A percentile compares a stretch with the other conserved stretches of the same genome.
Conservation (phyloP, 2,113 vertebrate genomes). For the Mobula hypostoma region DNA sequence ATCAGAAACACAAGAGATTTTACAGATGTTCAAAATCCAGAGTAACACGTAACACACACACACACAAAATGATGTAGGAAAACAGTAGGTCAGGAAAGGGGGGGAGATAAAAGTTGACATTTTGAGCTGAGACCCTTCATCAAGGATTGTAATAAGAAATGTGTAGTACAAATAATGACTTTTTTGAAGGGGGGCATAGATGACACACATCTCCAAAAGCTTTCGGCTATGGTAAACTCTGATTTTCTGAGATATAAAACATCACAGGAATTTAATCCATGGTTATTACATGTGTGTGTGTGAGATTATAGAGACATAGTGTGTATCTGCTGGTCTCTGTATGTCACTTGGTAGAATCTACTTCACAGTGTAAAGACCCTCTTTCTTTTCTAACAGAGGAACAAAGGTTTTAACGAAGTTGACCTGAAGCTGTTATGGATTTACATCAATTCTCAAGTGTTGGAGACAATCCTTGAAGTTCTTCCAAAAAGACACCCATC, state of each 20-base stretch:
- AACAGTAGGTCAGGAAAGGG: too few relatives aligned
- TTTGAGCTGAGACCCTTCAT: too few relatives aligned
- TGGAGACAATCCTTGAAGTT: not conserved
- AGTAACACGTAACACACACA: too few relatives aligned
- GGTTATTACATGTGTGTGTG: not conserved
- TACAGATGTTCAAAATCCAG: too few relatives aligned
- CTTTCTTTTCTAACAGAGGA: not conserved
- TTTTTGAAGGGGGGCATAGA: too few relatives aligned
- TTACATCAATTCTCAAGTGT: conserved; percentile 34
- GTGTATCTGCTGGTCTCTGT: not conserved
- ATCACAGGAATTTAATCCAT: not conserved
- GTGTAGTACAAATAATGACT: too few relatives aligned
- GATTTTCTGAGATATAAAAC: not conserved
- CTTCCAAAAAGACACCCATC: conserved; percentile 13
- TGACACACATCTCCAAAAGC: not conserved
- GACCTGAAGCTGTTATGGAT: conserved; percentile 30
- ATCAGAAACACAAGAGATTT: too few relatives aligned
- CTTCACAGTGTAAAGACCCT: not conserved
- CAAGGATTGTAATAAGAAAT: too few relatives aligned
- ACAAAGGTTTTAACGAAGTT: not conserved
- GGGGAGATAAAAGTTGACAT: too few relatives aligned
- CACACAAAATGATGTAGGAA: too few relatives aligned
- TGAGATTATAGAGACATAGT: not conserved
- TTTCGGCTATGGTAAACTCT: not conserved
- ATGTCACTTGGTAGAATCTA: not conserved